Base-by-base conservation (phyloP, 2,888 invertebrate genomes). In the Griposia aprilina region DNA sequence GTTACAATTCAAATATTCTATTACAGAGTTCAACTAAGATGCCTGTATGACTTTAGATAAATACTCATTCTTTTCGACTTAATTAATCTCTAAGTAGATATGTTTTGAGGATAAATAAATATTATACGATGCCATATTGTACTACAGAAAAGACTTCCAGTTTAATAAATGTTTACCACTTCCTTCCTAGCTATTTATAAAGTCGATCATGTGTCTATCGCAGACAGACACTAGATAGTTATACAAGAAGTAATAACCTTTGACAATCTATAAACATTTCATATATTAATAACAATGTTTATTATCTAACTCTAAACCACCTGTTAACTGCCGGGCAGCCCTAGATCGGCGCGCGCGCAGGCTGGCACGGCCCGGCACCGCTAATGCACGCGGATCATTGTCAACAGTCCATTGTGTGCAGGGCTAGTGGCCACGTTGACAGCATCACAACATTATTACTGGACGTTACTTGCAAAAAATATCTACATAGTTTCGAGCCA, bases 321-420 rank as follows among this genome's bases (percentile, higher is more conserved):
- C 30, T 71, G 55, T 36, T 50, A 74, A 45, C 45, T 15, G 26
- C 1, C 60, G 45, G 87, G 74, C 85, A 86, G 83, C 84, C 87
- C 87, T 88, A 88, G 13, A 36, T n/a, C 74, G 88, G 90, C 91
- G 90, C 91, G 85, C 86, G 90, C 87, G 90, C 90, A 82, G 84
- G 57, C 89, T 89, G 85, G 85, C 85, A 86, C 90, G 84, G 87
- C 89, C 88, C 90, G 88, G 88, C 83, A 90, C 89, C 85, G 84
- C 78, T 84, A 87, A 84, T 87, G 89, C 90, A 89, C 82, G 83
- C 87, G 87, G 83, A 83, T 83, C 83, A 83, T 90, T 87, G 88
- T 84, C 86, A 78, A 76, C 70, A 74, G 70, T 36, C 83, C 85
- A 85, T 88, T 88, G 87, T 88, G 81, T 82, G 74, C 66, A 84